These are phyloP conservation scores for Acheta domesticus DNA, from an alignment of 2,888 invertebrate species.

Conservation along the genomic window DNA sequence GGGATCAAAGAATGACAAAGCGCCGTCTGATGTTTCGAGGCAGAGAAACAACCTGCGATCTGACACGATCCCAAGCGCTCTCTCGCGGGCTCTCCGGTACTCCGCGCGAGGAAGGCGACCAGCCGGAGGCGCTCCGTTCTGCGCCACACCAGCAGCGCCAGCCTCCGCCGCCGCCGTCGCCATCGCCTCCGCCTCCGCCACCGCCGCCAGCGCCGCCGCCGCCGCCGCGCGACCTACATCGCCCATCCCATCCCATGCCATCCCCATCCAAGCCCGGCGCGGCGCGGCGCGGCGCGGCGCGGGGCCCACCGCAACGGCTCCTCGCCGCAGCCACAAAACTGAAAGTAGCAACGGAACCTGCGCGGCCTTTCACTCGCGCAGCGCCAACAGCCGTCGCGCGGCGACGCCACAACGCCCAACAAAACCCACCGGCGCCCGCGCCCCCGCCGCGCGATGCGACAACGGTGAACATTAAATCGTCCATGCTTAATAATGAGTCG, in stretches of 20 bases:
- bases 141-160: background rate
- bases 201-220: background rate
- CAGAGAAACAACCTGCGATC: too few relatives aligned
- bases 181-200: background rate
- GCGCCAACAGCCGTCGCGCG: too few relatives aligned
- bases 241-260: background rate
- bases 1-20: too few relatives aligned
- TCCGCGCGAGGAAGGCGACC: background rate
- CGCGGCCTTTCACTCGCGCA: background rate
- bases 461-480: too few relatives aligned
- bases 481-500: too few relatives aligned
- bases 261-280: background rate
- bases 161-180: background rate
- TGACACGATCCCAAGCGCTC: too few relatives aligned
- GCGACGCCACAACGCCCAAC: too few relatives aligned
- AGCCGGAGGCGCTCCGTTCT: background rate
- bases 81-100: too few relatives aligned
- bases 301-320: background rate
- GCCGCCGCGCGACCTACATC: background rate
- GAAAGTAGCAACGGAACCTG: slow-evolving; percentile 6
- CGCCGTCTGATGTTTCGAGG: too few relatives aligned
- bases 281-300: background rate
- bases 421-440: too few relatives aligned
- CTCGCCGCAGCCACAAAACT: background rate
- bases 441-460: too few relatives aligned